phyloP scores from a whole-genome alignment of 1,140 invertebrate genomes.

The Scaptomyza pallida region DNA sequence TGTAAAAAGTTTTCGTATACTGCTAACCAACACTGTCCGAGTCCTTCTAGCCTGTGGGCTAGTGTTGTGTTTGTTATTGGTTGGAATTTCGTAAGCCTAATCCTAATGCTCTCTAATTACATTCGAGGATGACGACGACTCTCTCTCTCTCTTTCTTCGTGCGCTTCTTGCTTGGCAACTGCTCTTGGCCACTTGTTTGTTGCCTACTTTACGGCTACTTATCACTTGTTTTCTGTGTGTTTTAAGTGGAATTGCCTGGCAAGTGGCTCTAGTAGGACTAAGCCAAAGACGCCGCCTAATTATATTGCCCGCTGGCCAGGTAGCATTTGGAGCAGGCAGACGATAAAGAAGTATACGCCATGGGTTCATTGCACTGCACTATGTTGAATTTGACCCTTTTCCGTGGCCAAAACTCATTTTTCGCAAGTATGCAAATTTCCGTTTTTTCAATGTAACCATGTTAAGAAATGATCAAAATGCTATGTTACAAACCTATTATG shows the following conservation, averaged over 20 bases:
- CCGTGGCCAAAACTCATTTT: too few relatives aligned
- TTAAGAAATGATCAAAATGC: too few relatives aligned
- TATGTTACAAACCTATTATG: too few relatives aligned
- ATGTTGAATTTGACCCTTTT: too few relatives aligned
- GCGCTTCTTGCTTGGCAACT: conserved; percentile 16
- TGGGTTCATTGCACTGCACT: conserved; percentile 56
- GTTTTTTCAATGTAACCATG: too few relatives aligned
- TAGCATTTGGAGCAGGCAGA: not conserved
- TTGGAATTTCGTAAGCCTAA: conserved; percentile 57
- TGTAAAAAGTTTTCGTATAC: conserved; percentile 40
- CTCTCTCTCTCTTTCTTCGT: not conserved
- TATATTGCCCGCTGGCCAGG: conserved; percentile 59
- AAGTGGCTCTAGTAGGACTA: conserved; percentile 23
- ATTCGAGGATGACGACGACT: conserved; percentile 41
- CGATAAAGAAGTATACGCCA: not conserved
- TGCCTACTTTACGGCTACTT: conserved; percentile 70
- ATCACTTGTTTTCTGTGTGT: conserved; percentile 54
- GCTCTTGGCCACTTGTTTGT: conserved; percentile 46
- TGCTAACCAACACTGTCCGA: too few relatives aligned
- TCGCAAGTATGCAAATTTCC: too few relatives aligned
- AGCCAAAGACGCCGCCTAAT: conserved; percentile 63
- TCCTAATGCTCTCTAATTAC: conserved; percentile 81
- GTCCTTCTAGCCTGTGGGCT: conserved; percentile 38
- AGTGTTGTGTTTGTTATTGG: conserved; percentile 54
- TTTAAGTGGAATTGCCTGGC: conserved; percentile 27